phyloP scores from a whole-genome alignment of 2,888 invertebrate genomes.

The Oconnorella tubifera region DNA sequence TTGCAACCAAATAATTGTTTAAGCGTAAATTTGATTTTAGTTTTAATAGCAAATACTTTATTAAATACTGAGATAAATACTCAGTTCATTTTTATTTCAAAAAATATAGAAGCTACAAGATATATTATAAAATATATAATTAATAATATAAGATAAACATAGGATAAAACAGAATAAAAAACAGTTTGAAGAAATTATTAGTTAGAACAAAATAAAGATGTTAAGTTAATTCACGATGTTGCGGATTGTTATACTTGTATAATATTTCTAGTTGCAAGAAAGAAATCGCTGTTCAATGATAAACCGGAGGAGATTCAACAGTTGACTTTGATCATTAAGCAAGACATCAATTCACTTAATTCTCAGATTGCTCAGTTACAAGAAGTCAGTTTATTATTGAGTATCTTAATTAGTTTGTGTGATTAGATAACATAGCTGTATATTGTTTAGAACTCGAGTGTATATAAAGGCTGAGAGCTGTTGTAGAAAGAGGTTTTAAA shows the following conservation, averaged over 20 bases:
- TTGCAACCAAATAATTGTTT: no score
- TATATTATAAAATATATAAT: neutral
- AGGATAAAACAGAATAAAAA: no score
- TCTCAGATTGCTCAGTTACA: conserved; percentile 85
- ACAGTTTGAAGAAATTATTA: neutral
- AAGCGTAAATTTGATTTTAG: no score
- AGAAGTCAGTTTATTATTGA: conserved; percentile 40
- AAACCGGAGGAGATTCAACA: conserved; percentile 94
- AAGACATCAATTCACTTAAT: conserved; percentile 89
- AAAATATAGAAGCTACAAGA: no score
- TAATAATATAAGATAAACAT: no score
- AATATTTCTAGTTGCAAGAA: conserved; percentile 75
- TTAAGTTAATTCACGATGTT: no score
- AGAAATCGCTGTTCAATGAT: conserved; percentile 94
- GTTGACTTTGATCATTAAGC: conserved; percentile 92
- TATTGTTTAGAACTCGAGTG: no score
- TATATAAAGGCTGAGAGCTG: no score
- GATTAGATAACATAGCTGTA: neutral
- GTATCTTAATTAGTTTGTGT: neutral
- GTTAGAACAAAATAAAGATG: neutral
- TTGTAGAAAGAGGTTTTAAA: no score
- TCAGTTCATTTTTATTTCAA: no score
- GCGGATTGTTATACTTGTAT: neutral
- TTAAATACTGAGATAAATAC: no score
- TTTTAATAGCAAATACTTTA: no score